Base-by-base conservation (phyloP, 2,888 invertebrate species). In the Lepetodrilus schrolli region DNA sequence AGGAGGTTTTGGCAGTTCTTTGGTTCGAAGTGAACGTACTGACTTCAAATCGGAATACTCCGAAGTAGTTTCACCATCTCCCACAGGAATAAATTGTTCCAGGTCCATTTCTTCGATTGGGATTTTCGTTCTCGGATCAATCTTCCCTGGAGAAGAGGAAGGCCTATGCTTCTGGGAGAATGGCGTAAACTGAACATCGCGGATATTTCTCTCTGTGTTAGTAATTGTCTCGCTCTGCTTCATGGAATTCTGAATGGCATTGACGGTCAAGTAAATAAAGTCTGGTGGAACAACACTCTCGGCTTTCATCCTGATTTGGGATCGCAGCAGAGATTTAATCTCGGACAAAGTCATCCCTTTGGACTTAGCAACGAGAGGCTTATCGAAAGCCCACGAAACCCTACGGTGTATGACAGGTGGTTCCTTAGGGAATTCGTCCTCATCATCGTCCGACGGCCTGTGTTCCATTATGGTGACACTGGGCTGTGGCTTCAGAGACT, bases 341-440 rank as follows among this genome's bases (percentile, higher is more conserved):
- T 90, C 89, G 4, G 86, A 83, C 66, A 90, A 79, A 7, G 83
- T 80, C 49, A 88, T 81, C 23, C 85, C 85, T 65, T 84, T 86
- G 17, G 82, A 76, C 36, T 80, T 82, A 36, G 86, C 83, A 38
- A 86, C 72, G 20, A 83, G 49, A 0, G 87, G 87, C 66, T 83
- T 83, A 70, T 90, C 88, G 82, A 89, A 90, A 3, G 89, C 89
- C 90, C 90, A 90, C 4, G 89, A 90, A 1, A 88, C 84, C 73
- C 90, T 78, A 34, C 86, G 76, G 36, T 79, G 78, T 2, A 84
- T 74, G 23, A 71, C 72, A 4, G 82, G 81, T 23, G 82, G 80
- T 20, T 81, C 78, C 71, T 82, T 85, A 13, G 81, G 80, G 23
- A 80, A 43, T 4, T 81, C 79, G n/a, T 80, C 82, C 4, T 80